A percentile compares a stretch with the other conserved stretches of the same genome.
phyloP scores from a whole-genome alignment of 2,797 vertebrate species.

The Acomys russatus region DNA sequence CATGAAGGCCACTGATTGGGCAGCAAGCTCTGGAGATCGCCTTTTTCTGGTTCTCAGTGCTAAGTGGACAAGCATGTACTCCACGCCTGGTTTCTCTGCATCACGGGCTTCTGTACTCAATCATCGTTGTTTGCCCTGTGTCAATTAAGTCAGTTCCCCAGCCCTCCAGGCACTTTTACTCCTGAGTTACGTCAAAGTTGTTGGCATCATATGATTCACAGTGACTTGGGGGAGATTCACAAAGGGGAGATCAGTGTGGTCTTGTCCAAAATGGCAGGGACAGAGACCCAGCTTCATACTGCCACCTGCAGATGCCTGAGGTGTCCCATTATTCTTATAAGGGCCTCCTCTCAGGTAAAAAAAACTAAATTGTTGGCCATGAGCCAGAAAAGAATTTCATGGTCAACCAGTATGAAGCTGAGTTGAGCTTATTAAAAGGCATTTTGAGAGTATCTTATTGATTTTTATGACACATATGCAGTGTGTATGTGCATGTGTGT shows the following conservation, averaged over 20 bases:
- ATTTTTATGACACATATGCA: neutral
- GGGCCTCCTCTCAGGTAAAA: neutral
- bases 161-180: neutral
- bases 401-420: neutral
- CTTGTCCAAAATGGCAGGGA: neutral
- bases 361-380: neutral
- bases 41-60: neutral
- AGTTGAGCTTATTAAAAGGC: neutral
- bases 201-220: neutral
- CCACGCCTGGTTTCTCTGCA: neutral
- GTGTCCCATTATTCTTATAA: too few relatives aligned
- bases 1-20: neutral
- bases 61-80: neutral
- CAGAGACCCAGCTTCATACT: neutral
- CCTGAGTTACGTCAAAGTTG: neutral
- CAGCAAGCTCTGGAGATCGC: neutral
- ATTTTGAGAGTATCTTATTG: neutral
- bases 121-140: neutral
- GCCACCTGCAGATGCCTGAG: neutral
- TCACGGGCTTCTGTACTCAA: neutral
- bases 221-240: neutral
- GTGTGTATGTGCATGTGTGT: neutral
- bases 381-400: neutral
- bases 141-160: neutral
- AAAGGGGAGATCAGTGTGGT: rapidly evolving